phyloP scores from a whole-genome alignment of 1,140 invertebrate species.

The Formica selysi region DNA sequence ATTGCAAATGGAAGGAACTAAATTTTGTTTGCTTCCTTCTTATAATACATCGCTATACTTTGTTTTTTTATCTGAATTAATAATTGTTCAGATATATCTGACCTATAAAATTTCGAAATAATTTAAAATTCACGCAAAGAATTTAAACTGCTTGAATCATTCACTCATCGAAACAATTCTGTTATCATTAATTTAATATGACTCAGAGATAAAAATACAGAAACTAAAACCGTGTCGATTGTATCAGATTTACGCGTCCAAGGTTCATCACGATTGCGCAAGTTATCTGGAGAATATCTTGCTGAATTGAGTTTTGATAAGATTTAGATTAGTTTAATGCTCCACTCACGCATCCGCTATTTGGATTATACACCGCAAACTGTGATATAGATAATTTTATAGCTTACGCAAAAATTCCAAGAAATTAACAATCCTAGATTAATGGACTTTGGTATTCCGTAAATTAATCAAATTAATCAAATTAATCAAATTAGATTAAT shows the following conservation, averaged over 20 bases:
- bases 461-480: background rate
- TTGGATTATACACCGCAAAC: background rate
- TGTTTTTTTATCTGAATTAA: background rate
- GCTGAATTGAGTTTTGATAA: constrained; percentile 34
- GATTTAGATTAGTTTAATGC: constrained; percentile 21
- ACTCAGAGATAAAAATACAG: constrained; percentile 9
- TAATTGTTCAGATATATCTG: background rate
- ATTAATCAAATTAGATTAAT: background rate
- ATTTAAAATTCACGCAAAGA: background rate
- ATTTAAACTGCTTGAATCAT: background rate
- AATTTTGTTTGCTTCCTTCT: background rate
- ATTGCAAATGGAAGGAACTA: background rate
- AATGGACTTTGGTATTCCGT: background rate
- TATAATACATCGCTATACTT: background rate
- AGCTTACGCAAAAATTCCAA: background rate
- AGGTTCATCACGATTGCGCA: constrained; percentile 10
- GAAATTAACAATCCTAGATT: background rate
- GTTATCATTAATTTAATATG: constrained; percentile 3
- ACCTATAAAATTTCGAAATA: background rate
- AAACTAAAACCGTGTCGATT: constrained; percentile 35
- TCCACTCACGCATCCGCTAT: background rate
- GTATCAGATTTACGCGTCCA: constrained; percentile 12
- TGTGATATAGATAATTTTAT: background rate
- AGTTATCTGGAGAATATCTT: constrained; percentile 13
- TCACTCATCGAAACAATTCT: background rate